These are phyloP conservation scores for Meandrina meandrites DNA, from an alignment of 92 coral and sea anemone genomes.

Conservation along the genomic window DNA sequence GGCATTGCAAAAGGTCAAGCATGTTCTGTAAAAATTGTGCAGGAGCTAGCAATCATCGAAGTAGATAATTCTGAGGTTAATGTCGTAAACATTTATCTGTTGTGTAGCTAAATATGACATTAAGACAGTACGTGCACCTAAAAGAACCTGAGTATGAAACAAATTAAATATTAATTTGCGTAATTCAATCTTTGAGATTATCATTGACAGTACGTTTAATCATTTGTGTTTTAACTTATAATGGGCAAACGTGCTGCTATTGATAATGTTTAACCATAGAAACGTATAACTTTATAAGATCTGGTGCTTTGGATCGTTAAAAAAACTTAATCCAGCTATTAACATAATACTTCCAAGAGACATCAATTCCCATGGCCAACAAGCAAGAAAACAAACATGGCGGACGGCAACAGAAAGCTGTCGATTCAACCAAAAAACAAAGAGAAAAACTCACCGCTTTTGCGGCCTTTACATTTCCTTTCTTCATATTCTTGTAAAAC, in stretches of 20 bases:
- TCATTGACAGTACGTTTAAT: neutral
- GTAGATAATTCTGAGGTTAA: neutral
- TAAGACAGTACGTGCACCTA: neutral
- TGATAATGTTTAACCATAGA: neutral
- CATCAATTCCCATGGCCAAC: too few species aligned
- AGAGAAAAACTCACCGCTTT: slow-evolving; percentile 61
- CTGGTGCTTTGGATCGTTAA: neutral
- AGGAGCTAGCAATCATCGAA: too few species aligned
- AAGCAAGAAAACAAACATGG: slow-evolving; percentile 41
- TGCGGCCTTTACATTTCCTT: slow-evolving; percentile 58
- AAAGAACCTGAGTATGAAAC: neutral
- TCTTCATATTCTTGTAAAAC: slow-evolving; percentile 60
- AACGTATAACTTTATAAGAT: neutral
- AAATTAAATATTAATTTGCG: neutral
- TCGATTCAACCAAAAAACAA: neutral
- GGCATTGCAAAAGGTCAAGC: too few species aligned
- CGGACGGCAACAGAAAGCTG: slow-evolving; percentile 24
- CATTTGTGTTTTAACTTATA: neutral
- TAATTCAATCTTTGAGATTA: too few species aligned
- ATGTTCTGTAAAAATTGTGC: too few species aligned
- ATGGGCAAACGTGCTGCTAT: neutral
- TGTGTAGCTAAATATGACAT: neutral
- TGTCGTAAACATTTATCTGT: neutral
- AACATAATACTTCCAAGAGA: neutral
- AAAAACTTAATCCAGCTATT: neutral